Percentiles rank a stretch among this genome's conserved stretches.
phyloP scores from a whole-genome alignment of 2,888 invertebrate genomes.

The Rotaria socialis region DNA sequence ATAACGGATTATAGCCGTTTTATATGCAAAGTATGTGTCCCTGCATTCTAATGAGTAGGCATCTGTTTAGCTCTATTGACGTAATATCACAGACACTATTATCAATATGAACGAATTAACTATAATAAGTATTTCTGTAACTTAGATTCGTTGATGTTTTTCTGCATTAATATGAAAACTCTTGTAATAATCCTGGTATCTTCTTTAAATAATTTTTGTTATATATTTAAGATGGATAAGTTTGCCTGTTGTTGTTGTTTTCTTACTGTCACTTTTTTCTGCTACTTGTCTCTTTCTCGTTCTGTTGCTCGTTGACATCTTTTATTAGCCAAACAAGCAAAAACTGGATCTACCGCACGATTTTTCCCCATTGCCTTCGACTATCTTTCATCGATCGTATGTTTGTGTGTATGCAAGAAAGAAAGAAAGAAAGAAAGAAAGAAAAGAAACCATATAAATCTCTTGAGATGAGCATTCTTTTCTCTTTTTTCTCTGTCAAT shows the following conservation, averaged over 20 bases:
- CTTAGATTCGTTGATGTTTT: not conserved
- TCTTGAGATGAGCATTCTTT: conserved; percentile 26
- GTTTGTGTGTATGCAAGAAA: not conserved
- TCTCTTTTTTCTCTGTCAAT: not conserved
- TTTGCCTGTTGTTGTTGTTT: conserved; percentile 8
- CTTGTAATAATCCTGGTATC: not conserved
- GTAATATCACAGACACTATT: not conserved
- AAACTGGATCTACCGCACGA: not conserved
- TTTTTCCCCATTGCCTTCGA: not conserved
- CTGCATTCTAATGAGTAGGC: not conserved
- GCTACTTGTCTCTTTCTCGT: not conserved
- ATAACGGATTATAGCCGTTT: not conserved
- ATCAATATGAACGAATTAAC: not conserved
- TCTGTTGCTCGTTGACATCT: not conserved
- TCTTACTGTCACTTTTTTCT: not conserved
- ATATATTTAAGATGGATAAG: not conserved
- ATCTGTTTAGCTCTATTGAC: not conserved
- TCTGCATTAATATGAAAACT: not conserved
- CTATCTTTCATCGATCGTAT: not conserved
- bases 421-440: not conserved
- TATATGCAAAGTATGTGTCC: not conserved
- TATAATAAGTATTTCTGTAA: not conserved
- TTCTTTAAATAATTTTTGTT: not conserved
- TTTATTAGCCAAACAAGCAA: not conserved
- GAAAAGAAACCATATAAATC: not conserved